Evolutionary conservation across 2,113 vertebrate genomes (phyloP).

Genomic region (Malurus melanocephalus): DNA sequence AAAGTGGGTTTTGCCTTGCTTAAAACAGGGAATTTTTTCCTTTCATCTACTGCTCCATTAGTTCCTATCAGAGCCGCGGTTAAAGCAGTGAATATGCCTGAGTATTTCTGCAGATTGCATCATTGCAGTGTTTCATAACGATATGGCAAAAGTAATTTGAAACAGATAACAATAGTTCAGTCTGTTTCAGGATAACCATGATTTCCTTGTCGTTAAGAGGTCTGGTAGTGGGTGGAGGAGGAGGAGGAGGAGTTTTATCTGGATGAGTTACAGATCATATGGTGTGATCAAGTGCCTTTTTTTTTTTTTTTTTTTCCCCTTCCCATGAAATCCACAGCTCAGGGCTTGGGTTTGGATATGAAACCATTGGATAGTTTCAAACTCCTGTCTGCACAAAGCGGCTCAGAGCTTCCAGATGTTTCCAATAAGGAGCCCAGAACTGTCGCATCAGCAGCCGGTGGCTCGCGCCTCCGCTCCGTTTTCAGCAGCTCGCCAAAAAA

Average conservation of each 20-base stretch:
- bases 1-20: not conserved
- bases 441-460: conserved; percentile 67
- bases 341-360: conserved; percentile 63
- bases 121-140: conserved; percentile 57
- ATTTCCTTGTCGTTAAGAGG: conserved; percentile 47
- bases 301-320: not conserved
- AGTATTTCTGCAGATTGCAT: conserved; percentile 65
- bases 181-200: conserved; percentile 44
- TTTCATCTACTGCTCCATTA: conserved; percentile 6
- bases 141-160: conserved; percentile 28
- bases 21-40: not conserved
- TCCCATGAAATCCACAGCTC: conserved; percentile 6
- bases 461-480: conserved; percentile 13
- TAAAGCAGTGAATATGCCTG: not conserved
- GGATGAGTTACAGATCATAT: conserved; percentile 44
- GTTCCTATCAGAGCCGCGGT: not conserved
- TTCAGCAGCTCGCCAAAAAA: not conserved
- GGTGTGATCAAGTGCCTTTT: not conserved
- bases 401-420: conserved; percentile 72
- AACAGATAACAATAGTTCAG: conserved; percentile 54
- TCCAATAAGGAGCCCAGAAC: conserved; percentile 71
- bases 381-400: conserved; percentile 56
- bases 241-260: conserved; percentile 21
- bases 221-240: conserved; percentile 23
- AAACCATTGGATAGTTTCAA: conserved; percentile 71